phyloP scores from a whole-genome alignment of 1,140 invertebrate species.

The Drosophila sturtevanti region DNA sequence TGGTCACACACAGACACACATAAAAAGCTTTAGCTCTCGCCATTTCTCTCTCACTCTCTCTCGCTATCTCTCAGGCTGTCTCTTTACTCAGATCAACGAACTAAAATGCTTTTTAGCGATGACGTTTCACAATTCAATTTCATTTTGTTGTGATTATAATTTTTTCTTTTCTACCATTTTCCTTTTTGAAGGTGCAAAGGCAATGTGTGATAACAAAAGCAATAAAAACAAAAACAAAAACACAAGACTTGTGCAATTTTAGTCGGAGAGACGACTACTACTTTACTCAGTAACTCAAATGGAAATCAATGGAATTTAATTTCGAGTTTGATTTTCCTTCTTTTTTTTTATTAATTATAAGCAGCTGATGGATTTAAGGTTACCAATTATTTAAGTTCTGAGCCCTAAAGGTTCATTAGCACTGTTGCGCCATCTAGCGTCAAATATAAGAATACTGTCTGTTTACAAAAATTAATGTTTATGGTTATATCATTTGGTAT shows the following conservation, averaged over 20 bases:
- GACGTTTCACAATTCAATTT: conserved; percentile 67
- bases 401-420: too few relatives aligned
- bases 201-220: conserved; percentile 60
- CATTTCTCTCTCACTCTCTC: conserved; percentile 17
- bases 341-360: too few relatives aligned
- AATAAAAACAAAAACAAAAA: conserved; percentile 1
- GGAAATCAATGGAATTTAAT: too few relatives aligned
- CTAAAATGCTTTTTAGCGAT: conserved; percentile 66
- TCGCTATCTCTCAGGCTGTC: neutral
- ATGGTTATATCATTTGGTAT: too few relatives aligned
- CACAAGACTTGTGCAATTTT: neutral
- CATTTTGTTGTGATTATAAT: conserved; percentile 65
- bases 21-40: conserved; percentile 56
- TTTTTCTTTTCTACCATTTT: conserved; percentile 31
- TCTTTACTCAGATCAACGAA: conserved; percentile 64
- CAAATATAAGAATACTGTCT: too few relatives aligned
- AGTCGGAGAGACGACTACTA: neutral
- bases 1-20: conserved; percentile 39
- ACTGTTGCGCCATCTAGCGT: too few relatives aligned
- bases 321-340: too few relatives aligned
- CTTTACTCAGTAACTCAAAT: too few relatives aligned
- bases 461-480: too few relatives aligned
- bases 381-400: too few relatives aligned
- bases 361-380: too few relatives aligned
- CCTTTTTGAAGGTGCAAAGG: conserved; percentile 57